Evolutionary conservation across 2,888 invertebrate species (phyloP).

Genomic region (Spodoptera exigua): DNA sequence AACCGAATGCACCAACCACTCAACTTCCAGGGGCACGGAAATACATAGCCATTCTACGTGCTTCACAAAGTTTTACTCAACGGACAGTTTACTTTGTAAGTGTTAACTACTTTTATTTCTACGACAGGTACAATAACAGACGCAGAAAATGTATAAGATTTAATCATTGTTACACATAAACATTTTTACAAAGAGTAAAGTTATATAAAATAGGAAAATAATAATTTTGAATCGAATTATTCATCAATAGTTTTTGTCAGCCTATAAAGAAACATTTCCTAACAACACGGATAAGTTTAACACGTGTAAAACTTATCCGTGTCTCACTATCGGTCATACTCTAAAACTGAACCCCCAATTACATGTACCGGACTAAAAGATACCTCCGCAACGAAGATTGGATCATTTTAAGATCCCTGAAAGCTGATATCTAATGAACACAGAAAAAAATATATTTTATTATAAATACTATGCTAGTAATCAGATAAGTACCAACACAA

Average conservation of each 20-base stretch:
- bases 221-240: slow-evolving; percentile 17
- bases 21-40: slow-evolving; percentile 44
- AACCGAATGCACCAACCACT: slow-evolving; percentile 41
- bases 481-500: no score
- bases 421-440: no score
- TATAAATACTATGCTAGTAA: no score
- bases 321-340: no score
- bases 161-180: slow-evolving; percentile 46
- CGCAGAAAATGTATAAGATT: slow-evolving; percentile 38
- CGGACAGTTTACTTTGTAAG: slow-evolving; percentile 34
- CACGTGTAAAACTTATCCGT: slow-evolving; percentile 10
- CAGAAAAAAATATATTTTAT: no score
- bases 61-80: slow-evolving; percentile 31
- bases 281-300: no score
- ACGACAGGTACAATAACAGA: slow-evolving; percentile 42
- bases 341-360: no score
- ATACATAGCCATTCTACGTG: slow-evolving; percentile 41
- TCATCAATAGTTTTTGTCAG: no score
- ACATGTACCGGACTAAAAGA: no score
- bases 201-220: slow-evolving; percentile 47
- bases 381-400: no score
- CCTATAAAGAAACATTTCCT: no score
- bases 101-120: slow-evolving; percentile 29
- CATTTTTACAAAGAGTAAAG: slow-evolving; percentile 40
- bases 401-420: no score